These are phyloP conservation scores for Gadopsis bispinosus DNA, from an alignment of 2,797 vertebrate genomes.

Conservation along the genomic window DNA sequence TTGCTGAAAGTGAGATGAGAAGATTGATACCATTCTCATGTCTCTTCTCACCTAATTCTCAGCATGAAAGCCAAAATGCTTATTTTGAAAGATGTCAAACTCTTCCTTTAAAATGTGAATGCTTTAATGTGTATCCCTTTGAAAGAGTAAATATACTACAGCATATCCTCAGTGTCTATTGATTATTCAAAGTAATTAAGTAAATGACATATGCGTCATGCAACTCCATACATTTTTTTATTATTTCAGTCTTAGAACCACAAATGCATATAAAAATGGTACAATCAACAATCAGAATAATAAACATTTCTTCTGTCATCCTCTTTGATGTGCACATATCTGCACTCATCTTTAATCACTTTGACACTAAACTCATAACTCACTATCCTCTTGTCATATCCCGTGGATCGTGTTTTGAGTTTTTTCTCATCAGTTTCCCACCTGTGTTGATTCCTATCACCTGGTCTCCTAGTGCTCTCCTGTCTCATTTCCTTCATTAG, in stretches of 20 bases:
- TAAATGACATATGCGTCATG: too few relatives aligned
- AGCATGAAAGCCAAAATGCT: not conserved
- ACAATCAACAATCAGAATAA: not conserved
- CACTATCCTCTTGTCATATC: too few relatives aligned
- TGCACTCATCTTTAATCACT: slow-evolving; percentile 13
- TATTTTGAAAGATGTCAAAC: not conserved
- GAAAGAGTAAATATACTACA: not conserved
- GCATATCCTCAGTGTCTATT: not conserved
- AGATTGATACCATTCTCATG: too few relatives aligned
- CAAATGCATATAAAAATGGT: not conserved
- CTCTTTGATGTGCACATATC: not conserved
- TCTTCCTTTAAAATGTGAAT: not conserved
- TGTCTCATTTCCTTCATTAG: too few relatives aligned
- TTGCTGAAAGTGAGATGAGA: not conserved
- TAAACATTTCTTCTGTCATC: not conserved
- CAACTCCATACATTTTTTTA: too few relatives aligned
- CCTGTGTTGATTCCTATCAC: too few relatives aligned
- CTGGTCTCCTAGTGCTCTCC: too few relatives aligned
- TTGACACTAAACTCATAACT: slow-evolving; percentile 10
- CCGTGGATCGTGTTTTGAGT: too few relatives aligned
- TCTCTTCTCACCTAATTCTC: not conserved
- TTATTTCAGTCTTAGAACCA: not conserved
- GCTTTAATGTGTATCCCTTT: not conserved
- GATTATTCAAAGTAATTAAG: too few relatives aligned
- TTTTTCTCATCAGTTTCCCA: too few relatives aligned